phyloP scores from a whole-genome alignment of 2,113 vertebrate genomes.

The Eptatretus burgeri region DNA sequence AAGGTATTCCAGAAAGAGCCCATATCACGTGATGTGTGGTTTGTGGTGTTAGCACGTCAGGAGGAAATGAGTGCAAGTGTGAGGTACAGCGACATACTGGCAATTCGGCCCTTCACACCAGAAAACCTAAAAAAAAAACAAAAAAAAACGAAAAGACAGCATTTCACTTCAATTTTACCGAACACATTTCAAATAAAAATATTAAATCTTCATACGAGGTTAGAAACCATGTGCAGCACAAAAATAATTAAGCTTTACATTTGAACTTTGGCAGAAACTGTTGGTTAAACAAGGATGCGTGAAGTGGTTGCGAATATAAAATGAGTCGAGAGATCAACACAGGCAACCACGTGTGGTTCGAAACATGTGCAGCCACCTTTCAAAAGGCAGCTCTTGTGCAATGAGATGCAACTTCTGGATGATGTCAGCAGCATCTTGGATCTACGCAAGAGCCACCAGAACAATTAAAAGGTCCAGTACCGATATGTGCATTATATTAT shows the following conservation, averaged over 20 bases:
- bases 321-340: no score
- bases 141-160: conserved; percentile 13
- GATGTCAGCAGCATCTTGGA: conserved; percentile 96
- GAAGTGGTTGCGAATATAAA: no score
- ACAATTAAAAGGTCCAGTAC: neutral
- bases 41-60: no score
- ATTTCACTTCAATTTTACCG: conserved; percentile 11
- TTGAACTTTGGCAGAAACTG: neutral
- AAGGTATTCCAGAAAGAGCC: neutral
- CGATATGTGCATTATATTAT: no score
- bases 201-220: conserved; percentile 9
- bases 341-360: no score
- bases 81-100: conserved; percentile 39
- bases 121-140: conserved; percentile 46
- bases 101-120: conserved; percentile 96
- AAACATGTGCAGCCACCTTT: conserved; percentile 29
- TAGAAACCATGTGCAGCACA: neutral
- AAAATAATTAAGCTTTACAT: neutral
- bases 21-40: no score
- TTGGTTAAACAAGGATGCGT: neutral
- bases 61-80: neutral
- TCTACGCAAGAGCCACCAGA: conserved; percentile 25
- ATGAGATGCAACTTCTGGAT: conserved; percentile 98
- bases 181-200: neutral
- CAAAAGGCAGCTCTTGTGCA: conserved; percentile 89